Evolutionary conservation across 2,113 vertebrate species (phyloP).

Genomic region (Pitta sordida): DNA sequence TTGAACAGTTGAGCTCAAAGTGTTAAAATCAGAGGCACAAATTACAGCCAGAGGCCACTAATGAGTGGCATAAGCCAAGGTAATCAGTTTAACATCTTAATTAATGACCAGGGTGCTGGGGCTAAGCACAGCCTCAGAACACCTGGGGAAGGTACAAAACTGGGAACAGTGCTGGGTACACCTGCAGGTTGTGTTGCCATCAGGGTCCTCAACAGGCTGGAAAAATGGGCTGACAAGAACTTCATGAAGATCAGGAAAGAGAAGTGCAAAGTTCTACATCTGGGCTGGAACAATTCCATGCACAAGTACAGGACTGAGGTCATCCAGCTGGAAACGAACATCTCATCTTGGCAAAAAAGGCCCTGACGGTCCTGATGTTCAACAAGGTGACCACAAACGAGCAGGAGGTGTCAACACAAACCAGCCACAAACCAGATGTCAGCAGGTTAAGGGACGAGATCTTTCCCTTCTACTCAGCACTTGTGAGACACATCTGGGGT

Average conservation of each 20-base stretch:
- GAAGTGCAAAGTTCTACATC: not conserved
- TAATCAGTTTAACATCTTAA: not conserved
- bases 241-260: not conserved
- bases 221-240: not conserved
- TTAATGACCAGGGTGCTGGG: not conserved
- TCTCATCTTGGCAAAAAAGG: not conserved
- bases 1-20: not conserved
- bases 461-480: not conserved
- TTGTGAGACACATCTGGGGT: not conserved
- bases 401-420: too few relatives aligned
- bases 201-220: not conserved
- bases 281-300: not conserved
- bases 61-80: not conserved
- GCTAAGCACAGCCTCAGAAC: not conserved
- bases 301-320: fast-evolving
- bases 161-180: not conserved
- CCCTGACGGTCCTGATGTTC: not conserved
- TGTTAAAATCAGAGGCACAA: not conserved
- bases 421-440: not conserved
- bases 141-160: not conserved
- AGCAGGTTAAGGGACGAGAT: not conserved
- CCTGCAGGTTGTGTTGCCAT: not conserved
- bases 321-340: not conserved
- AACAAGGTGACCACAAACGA: not conserved
- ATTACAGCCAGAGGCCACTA: fast-evolving